These are phyloP conservation scores for Pogonocichla stellata DNA, from an alignment of 2,113 vertebrate genomes.

Conservation along the genomic window DNA sequence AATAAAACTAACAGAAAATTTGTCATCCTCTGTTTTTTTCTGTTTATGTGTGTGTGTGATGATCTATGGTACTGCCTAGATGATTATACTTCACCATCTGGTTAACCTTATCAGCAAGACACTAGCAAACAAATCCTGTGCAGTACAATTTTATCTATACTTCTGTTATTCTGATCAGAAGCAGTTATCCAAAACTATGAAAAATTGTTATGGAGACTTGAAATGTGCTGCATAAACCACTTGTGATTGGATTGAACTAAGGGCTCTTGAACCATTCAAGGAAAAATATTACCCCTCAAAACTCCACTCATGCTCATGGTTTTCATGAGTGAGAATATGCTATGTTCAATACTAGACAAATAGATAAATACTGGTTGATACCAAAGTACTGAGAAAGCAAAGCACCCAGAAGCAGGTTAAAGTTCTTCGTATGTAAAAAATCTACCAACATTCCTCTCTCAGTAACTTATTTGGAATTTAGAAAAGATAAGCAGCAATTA, in stretches of 20 bases:
- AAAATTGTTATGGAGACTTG: conserved; percentile 63
- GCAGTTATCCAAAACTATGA: conserved; percentile 59
- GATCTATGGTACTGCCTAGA: conserved; percentile 52
- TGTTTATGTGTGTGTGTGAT: background rate
- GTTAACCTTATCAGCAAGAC: conserved; percentile 72
- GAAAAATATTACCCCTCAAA: background rate
- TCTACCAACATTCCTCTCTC: background rate
- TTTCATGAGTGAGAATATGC: background rate
- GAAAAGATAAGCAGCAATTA: background rate
- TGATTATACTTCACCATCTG: conserved; percentile 58
- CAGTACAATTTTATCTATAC: conserved; percentile 59
- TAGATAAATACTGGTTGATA: background rate
- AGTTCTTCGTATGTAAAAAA: background rate
- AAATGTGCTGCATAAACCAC: conserved; percentile 48
- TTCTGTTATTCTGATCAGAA: conserved; percentile 58
- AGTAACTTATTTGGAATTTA: background rate
- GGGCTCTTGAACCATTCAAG: background rate
- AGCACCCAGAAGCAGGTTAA: background rate
- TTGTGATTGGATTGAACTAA: conserved; percentile 24
- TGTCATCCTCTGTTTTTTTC: conserved; percentile 3
- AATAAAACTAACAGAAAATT: conserved; percentile 54
- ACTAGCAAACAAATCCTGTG: conserved; percentile 61
- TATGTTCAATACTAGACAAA: background rate
- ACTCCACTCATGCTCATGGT: background rate
- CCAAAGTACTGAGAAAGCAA: background rate